Conservation (phyloP, 2,113 vertebrate genomes). For the Cebidichthys violaceus region DNA sequence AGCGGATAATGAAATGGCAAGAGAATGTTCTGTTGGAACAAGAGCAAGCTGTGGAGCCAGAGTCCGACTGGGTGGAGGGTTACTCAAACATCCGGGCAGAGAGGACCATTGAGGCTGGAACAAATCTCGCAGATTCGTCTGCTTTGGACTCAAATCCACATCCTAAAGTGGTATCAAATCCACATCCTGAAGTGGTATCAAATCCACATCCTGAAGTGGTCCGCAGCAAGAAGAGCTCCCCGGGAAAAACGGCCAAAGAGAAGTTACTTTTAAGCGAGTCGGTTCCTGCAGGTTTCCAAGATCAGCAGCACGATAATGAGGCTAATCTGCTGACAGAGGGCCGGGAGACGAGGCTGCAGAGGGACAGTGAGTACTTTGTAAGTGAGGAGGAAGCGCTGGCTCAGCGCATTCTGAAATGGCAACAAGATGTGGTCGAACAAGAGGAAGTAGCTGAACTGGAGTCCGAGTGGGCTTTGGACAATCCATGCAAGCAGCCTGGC, state of each 20-base stretch:
- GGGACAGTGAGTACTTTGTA: conserved; percentile 81
- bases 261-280: conserved; percentile 20
- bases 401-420: conserved; percentile 82
- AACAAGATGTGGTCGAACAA: conserved; percentile 79
- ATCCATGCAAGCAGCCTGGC: conserved; percentile 35
- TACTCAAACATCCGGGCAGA: conserved; percentile 35
- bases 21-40: conserved; percentile 82
- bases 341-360: conserved; percentile 73
- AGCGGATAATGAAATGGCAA: conserved; percentile 86
- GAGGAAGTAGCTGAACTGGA: conserved; percentile 81
- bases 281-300: conserved; percentile 30
- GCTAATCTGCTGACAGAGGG: conserved; percentile 53
- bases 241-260: conserved; percentile 36
- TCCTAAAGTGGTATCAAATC: too few relatives aligned
- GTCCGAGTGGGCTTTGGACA: conserved; percentile 77
- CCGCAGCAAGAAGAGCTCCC: neutral
- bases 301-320: conserved; percentile 24
- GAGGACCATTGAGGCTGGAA: conserved; percentile 18
- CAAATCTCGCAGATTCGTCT: neutral
- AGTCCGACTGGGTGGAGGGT: conserved; percentile 64
- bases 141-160: conserved; percentile 13
- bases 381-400: conserved; percentile 82
- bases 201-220: conserved; percentile 20
- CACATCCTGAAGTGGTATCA: conserved; percentile 24
- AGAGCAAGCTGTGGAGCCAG: conserved; percentile 53